Evolutionary conservation across 2,113 vertebrate genomes (phyloP).

Genomic region (Vimba vimba): DNA sequence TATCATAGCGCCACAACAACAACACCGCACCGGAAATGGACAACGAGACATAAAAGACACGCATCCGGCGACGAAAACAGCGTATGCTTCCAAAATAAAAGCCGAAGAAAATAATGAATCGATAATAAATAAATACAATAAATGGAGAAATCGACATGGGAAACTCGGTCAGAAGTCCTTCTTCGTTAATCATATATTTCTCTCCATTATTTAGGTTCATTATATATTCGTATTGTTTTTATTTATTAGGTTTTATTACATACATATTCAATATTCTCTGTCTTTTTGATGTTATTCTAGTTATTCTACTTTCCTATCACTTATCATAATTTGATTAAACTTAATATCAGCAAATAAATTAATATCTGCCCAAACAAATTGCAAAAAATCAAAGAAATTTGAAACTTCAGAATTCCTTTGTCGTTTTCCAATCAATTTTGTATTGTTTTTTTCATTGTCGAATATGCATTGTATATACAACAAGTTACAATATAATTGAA

Average conservation of each 20-base stretch:
- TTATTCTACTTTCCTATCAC: neutral
- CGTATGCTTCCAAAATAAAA: constrained; percentile 34
- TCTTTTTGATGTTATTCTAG: neutral
- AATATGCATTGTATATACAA: neutral
- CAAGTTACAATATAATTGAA: neutral
- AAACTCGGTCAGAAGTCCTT: neutral
- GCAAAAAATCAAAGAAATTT: no score
- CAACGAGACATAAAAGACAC: constrained; percentile 31
- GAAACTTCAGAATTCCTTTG: neutral
- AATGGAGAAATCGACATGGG: neutral
- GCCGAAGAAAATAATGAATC: neutral
- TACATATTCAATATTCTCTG: neutral
- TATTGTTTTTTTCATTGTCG: neutral
- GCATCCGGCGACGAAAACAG: neutral
- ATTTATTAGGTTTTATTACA: neutral
- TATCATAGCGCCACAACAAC: constrained; percentile 72
- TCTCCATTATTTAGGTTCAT: neutral
- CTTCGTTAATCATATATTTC: neutral
- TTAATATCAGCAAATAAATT: neutral
- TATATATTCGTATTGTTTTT: neutral
- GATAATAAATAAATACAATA: neutral
- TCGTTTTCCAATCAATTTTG: neutral
- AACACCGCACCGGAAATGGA: constrained; percentile 43
- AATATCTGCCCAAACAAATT: neutral
- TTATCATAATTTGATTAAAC: no score